Evolutionary conservation across 2,888 invertebrate species (phyloP), one percentile per base, ranked within the genome.

Genomic region (Caenorhabditis sinica): DNA sequence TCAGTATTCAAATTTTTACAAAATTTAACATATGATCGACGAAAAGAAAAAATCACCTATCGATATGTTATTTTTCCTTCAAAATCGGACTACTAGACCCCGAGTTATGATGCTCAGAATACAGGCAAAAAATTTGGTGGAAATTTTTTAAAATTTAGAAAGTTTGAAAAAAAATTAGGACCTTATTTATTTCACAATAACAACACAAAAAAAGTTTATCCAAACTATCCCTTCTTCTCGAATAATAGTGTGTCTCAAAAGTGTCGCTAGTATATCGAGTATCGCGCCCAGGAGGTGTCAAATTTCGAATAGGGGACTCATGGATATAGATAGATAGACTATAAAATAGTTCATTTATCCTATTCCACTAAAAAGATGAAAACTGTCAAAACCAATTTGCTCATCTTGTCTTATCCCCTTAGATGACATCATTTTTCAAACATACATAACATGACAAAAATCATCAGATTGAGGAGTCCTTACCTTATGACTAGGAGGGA

Each of bases 371-470:
- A n/a, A 20, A 49, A 20, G 20, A 49, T n/a, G n/a, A n/a, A 25
- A 53, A 53, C 28, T 40, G 40, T 40, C 40, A 13, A 40, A 36
- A 36, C 33, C 33, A 9, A 36, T 63, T 63, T 13, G 3, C 13
- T 30, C 3, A 63, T 23, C 13, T n/a, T 23, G 15, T 28, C 45
- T 15, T n/a, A n/a, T n/a, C n/a, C n/a, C n/a, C n/a, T n/a, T 13
- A 13, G 28, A 9, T 65, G 63, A 65, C 63, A 45, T 45, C 63
- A 65, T 8, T 30, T 23, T 45, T 40, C 23, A 63, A 63, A 63
- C 63, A 61, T 36, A 61, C 60, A 65, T 45, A 65, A 65, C 63
- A 65, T 65, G 63, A 65, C 63, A 65, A 65, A 45, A 65, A 65
- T 65, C 63, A 65, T 28, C 58, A 17, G 56, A 51, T 51, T 23